Conservation (phyloP, 2,888 invertebrate species). For the Zelleria hepariella region DNA sequence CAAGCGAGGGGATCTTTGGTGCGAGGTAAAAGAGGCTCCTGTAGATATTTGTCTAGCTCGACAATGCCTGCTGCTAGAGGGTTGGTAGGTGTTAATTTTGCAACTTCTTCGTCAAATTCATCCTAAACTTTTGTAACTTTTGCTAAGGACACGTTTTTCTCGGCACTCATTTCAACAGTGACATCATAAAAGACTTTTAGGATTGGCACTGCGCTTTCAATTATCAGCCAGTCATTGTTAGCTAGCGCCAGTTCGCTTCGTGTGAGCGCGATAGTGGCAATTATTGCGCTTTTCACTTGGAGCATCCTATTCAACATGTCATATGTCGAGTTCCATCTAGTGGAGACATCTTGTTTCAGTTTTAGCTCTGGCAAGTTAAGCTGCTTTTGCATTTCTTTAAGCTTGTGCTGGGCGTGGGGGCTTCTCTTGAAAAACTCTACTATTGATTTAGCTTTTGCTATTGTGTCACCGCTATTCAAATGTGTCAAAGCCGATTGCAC, state of each 20-base stretch:
- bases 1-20: neutral
- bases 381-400: slow-evolving; percentile 15
- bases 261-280: slow-evolving; percentile 15
- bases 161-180: neutral
- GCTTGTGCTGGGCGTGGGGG: slow-evolving; percentile 9
- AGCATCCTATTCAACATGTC: slow-evolving; percentile 16
- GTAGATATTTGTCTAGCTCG: neutral
- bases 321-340: slow-evolving; percentile 20
- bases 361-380: slow-evolving; percentile 14
- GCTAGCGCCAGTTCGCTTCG: neutral
- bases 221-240: neutral
- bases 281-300: slow-evolving; percentile 16
- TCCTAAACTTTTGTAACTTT: slow-evolving; percentile 2
- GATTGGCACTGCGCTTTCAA: neutral
- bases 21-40: neutral
- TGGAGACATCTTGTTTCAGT: slow-evolving; percentile 19
- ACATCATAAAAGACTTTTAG: neutral
- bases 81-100: neutral
- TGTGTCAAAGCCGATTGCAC: neutral
- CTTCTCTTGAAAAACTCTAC: slow-evolving; percentile 18
- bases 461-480: neutral
- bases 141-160: neutral
- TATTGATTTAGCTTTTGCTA: slow-evolving; percentile 10
- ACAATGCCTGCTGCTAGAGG: neutral
- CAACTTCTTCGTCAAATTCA: neutral